phyloP scores from a whole-genome alignment of 1,140 invertebrate species.

The Anagrus nilaparvatae region DNA sequence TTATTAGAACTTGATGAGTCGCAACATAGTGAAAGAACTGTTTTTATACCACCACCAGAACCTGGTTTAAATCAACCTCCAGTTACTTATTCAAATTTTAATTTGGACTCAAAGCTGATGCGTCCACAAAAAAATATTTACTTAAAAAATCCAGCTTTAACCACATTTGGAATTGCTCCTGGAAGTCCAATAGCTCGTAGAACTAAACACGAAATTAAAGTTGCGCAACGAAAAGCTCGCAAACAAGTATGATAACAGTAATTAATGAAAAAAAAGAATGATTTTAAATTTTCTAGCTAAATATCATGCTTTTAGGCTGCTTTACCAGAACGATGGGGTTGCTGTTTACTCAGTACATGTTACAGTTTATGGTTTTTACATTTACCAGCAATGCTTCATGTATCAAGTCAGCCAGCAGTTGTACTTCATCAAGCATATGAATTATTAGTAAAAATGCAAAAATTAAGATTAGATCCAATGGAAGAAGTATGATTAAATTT shows the following conservation, averaged over 20 bases:
- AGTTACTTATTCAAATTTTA: slow-evolving; percentile 39
- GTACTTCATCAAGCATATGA: slow-evolving; percentile 79
- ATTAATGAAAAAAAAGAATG: no score
- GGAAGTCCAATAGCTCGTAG: slow-evolving; percentile 83
- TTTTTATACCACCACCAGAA: slow-evolving; percentile 94
- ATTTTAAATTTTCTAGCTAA: neutral
- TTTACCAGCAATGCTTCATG: slow-evolving; percentile 50
- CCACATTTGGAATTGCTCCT: slow-evolving; percentile 43
- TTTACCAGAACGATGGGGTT: slow-evolving; percentile 78
- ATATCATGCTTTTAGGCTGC: slow-evolving; percentile 29
- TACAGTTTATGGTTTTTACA: slow-evolving; percentile 97
- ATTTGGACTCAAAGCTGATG: slow-evolving; percentile 49
- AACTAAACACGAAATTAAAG: slow-evolving; percentile 90
- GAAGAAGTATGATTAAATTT: slow-evolving; percentile 63
- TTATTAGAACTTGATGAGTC: slow-evolving; percentile 69
- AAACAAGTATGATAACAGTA: slow-evolving; percentile 43
- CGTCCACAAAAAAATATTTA: slow-evolving; percentile 37
- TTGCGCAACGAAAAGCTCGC: slow-evolving; percentile 78
- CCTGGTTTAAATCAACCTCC: slow-evolving; percentile 40
- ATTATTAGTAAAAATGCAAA: slow-evolving; percentile 75
- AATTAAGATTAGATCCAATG: slow-evolving; percentile 59
- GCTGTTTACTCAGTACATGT: slow-evolving; percentile 76
- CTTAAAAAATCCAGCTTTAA: slow-evolving; percentile 33
- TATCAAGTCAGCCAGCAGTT: slow-evolving; percentile 55
- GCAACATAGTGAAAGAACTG: slow-evolving; percentile 77